phyloP scores from a whole-genome alignment of 2,113 vertebrate species.

The Danionella cerebrum region DNA sequence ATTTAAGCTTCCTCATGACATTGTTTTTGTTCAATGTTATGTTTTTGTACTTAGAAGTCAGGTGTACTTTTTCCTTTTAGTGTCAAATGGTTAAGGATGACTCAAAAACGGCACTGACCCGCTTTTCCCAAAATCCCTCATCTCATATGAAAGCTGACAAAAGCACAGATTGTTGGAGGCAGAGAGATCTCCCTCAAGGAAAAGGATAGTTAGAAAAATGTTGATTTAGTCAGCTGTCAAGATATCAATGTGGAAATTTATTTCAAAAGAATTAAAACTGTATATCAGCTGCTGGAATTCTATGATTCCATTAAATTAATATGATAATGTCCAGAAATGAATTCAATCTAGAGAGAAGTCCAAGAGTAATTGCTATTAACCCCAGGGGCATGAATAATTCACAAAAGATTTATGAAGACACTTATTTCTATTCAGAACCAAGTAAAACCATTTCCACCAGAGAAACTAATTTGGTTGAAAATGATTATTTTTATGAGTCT shows the following conservation, averaged over 20 bases:
- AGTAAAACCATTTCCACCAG: background rate
- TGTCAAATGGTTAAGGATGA: background rate
- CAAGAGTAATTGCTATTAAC: background rate
- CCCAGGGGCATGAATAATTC: background rate
- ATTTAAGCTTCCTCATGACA: too few species aligned
- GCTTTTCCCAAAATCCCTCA: conserved; percentile 11
- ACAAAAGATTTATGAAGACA: background rate
- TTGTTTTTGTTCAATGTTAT: too few species aligned
- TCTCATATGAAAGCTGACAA: background rate
- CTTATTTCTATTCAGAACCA: background rate
- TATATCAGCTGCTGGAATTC: background rate
- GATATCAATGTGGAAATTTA: background rate
- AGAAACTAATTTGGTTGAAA: background rate
- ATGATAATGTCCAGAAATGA: background rate
- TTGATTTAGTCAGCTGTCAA: background rate
- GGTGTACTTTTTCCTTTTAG: background rate
- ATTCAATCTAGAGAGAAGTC: background rate
- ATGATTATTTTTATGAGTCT: background rate
- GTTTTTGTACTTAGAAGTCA: too few species aligned
- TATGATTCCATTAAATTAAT: background rate
- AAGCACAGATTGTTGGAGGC: background rate
- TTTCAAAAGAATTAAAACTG: background rate
- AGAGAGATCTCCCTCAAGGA: background rate
- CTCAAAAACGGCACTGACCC: background rate
- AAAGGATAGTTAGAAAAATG: background rate